Base-by-base conservation (phyloP, 1,140 invertebrate species). In the Caenorhabditis remanei region DNA sequence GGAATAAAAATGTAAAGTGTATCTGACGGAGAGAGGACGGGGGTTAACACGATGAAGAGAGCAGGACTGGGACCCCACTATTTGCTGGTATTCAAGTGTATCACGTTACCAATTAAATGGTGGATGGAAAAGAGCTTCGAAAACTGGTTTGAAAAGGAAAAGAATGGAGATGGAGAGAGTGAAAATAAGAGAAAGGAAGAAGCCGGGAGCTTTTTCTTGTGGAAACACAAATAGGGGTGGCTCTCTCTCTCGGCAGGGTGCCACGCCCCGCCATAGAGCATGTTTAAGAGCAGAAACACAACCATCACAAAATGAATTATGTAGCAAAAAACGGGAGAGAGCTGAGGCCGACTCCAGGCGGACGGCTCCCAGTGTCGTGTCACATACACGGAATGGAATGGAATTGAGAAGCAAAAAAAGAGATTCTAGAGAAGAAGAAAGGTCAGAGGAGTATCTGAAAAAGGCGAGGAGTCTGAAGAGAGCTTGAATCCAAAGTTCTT, bases 51-150 rank as follows among this genome's bases (percentile, higher is more conserved):
- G 32, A 19, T 63, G 61, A 63, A 32, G 61, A 63, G 61, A 63
- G 24, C 21, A 63, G 4, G 14, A 50, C 16, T 11, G 63, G 71
- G 71, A 79, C 71, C 71, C 71, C 46, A 79, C 71, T 79, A 79
- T 79, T 79, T 79, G 71, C 71, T 79, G 71, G 71, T 79, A 79
- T 79, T 79, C 71, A 79, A 79, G 71, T 79, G 71, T 79, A 79
- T 79, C 71, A 79, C 71, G 46, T 79, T 79, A 79, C 71, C 71
- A 79, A 79, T 79, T 79, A 79, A 79, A 79, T 79, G 71, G 71
- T 50, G 71, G 40, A 19, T 16, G 67, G 6, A 9, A n/a, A 21
- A 58, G n/a, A 58, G 50, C 50, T 53, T 32, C 32, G 32, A 32
- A 32, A 32, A 32, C 32, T 32, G 32, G 32, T 32, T 32, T 32